phyloP scores from a whole-genome alignment of 2,888 invertebrate species.

The Cryptocephalus moraei region DNA sequence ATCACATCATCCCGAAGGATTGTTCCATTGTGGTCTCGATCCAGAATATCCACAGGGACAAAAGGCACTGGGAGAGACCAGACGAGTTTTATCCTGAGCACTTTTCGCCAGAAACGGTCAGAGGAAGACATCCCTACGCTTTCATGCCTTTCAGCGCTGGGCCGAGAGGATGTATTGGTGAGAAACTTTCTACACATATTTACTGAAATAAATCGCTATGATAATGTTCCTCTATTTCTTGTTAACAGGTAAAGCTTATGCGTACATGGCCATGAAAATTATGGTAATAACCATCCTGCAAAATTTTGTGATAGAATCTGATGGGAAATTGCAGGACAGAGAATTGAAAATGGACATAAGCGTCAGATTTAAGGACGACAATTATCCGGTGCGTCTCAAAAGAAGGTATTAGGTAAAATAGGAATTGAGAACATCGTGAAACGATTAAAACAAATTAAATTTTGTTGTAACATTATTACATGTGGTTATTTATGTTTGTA shows the following conservation, averaged over 20 bases:
- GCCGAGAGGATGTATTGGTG: constrained; percentile 26
- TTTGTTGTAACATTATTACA: too few relatives aligned
- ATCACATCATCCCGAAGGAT: constrained; percentile 21
- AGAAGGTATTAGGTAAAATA: constrained; percentile 2
- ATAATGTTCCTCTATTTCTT: neutral
- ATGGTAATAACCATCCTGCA: constrained; percentile 18
- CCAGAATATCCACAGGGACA: constrained; percentile 25
- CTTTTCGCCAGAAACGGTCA: constrained; percentile 26
- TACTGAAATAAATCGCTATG: neutral
- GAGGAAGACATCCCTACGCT: constrained; percentile 22
- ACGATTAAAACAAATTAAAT: neutral
- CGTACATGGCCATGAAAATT: constrained; percentile 17
- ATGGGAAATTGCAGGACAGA: constrained; percentile 19
- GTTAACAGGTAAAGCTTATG: constrained; percentile 19
- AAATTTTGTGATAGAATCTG: constrained; percentile 17
- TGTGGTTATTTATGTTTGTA: too few relatives aligned
- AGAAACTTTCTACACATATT: constrained; percentile 1
- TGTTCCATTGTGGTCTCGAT: constrained; percentile 23
- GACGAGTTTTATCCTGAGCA: constrained; percentile 30
- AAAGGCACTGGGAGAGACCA: constrained; percentile 25
- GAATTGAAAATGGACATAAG: constrained; percentile 20
- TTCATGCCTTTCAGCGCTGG: constrained; percentile 31
- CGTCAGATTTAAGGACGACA: constrained; percentile 16
- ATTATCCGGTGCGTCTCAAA: constrained; percentile 17
- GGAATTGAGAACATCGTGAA: neutral